A percentile compares a stretch with the other conserved stretches of the same genome.
These are phyloP conservation scores for Orchesella flavescens DNA, from an alignment of 2,888 invertebrate genomes.

Conservation along the genomic window DNA sequence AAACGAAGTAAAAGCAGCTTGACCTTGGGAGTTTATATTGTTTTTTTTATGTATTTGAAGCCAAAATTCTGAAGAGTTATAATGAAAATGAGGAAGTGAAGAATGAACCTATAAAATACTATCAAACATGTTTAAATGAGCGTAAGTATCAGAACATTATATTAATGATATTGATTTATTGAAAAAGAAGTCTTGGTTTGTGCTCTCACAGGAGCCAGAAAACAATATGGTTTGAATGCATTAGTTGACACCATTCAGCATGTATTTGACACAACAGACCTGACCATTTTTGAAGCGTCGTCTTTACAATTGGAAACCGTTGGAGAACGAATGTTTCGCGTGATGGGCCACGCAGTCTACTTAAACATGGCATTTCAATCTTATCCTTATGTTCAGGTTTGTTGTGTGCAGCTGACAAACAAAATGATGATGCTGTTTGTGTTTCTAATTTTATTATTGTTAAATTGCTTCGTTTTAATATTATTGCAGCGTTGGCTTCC, in stretches of 20 bases:
- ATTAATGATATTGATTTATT: neutral
- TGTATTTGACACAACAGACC: neutral
- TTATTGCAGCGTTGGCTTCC: too few relatives aligned
- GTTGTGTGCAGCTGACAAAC: too few relatives aligned
- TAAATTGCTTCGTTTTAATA: too few relatives aligned
- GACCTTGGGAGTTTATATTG: too few relatives aligned
- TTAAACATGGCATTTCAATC: conserved; percentile 27
- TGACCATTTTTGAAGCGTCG: neutral
- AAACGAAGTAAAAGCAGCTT: too few relatives aligned
- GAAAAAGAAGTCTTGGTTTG: neutral
- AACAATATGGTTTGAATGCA: neutral
- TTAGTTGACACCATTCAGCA: neutral
- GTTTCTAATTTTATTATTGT: too few relatives aligned
- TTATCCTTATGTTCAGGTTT: conserved; percentile 42
- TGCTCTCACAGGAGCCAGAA: neutral
- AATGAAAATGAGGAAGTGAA: neutral
- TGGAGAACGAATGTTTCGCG: conserved; percentile 6
- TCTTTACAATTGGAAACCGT: conserved; percentile 7
- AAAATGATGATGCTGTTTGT: too few relatives aligned
- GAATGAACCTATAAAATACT: conserved; percentile 16
- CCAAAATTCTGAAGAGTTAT: conserved; percentile 9
- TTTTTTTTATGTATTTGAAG: too few relatives aligned
- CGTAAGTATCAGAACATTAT: neutral
- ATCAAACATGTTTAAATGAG: conserved; percentile 15
- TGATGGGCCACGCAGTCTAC: conserved; percentile 15